Evolutionary conservation across 2,113 vertebrate species (phyloP), one percentile per base, ranked within the genome.

Genomic region (Colinus virginianus): DNA sequence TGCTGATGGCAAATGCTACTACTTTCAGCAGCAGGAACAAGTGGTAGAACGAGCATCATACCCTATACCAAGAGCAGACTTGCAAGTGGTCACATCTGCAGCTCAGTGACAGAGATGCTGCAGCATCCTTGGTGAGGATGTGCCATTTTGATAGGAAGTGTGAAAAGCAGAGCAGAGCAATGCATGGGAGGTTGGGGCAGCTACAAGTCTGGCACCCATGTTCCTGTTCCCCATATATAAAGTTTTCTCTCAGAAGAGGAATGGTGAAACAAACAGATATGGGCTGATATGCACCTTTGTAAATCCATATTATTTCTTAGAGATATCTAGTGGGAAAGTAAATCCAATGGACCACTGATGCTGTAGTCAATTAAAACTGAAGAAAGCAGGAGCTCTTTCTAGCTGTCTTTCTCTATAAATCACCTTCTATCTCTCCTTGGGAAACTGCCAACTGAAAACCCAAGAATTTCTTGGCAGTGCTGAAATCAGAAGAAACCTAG

Each of bases 371-470:
- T 96, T 95, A 96, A 94, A 96, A 97, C 75, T 88, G 87, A 90
- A 90, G 87, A 87, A 90, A 93, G 61, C 13, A 36, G 74, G 83
- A 90, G 85, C 79, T 93, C 96, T 96, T 94, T 94, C 92, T 94
- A 94, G 80, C 78, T 94, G 84, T 77, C 85, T 94, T 86, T 94
- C 89, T 79, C 91, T 94, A 90, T 96, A 96, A 96, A 94, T 96
- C 94, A 96, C 89, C 0, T 0, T 78, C 64, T 94, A 94, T 71
- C 61, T 76, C n/a, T 95, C 22, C 88, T 93, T 96, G 95, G 95
- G 80, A 94, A 79, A 58, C 10, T 95, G 95, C 92, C 95, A 94
- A 58, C 30, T 67, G 76, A 90, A 93, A 97, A 96, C 61, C 71
- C 87, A 96, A 96, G 90, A 93, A 94, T 89, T 95, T 94, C 85